phyloP scores from a whole-genome alignment of 2,888 invertebrate genomes.

The Spatulosminthurus flaviceps region DNA sequence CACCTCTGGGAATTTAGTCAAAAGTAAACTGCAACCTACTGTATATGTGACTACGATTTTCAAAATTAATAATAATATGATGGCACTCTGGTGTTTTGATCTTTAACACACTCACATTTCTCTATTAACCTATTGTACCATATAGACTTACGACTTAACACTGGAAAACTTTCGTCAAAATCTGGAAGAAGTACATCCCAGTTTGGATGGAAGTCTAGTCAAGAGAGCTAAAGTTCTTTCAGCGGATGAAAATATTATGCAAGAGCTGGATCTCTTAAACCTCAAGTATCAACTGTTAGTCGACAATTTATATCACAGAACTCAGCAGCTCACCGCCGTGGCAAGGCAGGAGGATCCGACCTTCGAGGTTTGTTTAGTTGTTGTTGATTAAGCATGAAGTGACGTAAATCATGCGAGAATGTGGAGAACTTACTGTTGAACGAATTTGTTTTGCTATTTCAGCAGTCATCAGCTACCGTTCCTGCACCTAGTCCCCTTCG shows the following conservation, averaged over 20 bases:
- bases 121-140: constrained; percentile 33
- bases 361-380: constrained; percentile 81
- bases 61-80: background rate
- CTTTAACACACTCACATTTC: constrained; percentile 10
- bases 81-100: background rate
- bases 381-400: no score
- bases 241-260: constrained; percentile 80
- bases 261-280: constrained; percentile 83
- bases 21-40: no score
- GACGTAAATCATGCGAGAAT: no score
- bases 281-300: constrained; percentile 78
- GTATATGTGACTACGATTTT: no score
- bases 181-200: constrained; percentile 83
- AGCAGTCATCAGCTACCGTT: constrained; percentile 56
- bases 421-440: no score
- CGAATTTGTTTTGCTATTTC: constrained; percentile 25
- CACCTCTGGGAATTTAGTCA: no score
- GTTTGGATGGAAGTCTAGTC: constrained; percentile 73
- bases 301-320: constrained; percentile 75
- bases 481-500: constrained; percentile 64
- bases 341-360: constrained; percentile 77
- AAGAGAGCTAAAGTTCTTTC: constrained; percentile 65
- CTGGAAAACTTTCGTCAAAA: constrained; percentile 85
- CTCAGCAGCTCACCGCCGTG: constrained; percentile 75
- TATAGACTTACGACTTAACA: constrained; percentile 85